Conservation (phyloP, 2,888 invertebrate species). For the Nasonia oneida region DNA sequence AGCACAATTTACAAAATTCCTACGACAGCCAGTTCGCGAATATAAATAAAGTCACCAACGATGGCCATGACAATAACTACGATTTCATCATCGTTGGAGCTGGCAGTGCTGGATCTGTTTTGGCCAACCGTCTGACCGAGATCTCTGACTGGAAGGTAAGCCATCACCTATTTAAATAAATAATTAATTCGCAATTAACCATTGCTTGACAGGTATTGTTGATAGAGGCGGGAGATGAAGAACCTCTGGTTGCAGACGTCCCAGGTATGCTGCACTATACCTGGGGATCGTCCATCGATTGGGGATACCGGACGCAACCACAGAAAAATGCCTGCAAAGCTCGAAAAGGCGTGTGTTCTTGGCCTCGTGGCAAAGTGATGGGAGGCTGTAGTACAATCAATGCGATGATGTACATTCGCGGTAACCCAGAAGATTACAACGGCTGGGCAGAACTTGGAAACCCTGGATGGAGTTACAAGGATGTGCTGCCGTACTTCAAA, state of each 20-base stretch:
- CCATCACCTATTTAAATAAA: background rate
- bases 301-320: conserved; percentile 7
- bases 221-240: conserved; percentile 83
- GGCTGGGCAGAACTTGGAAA: conserved; percentile 68
- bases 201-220: conserved; percentile 78
- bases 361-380: conserved; percentile 80
- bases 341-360: conserved; percentile 81
- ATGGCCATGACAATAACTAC: background rate
- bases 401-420: conserved; percentile 17
- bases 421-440: conserved; percentile 39
- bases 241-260: conserved; percentile 71
- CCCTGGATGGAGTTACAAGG: conserved; percentile 76
- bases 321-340: conserved; percentile 61
- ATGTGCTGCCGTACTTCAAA: conserved; percentile 80
- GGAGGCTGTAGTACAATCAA: conserved; percentile 47
- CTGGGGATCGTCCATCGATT: conserved; percentile 10
- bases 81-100: conserved; percentile 43
- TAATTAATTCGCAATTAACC: background rate
- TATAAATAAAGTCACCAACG: background rate
- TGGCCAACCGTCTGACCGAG: conserved; percentile 38
- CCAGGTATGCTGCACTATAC: conserved; percentile 82
- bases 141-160: conserved; percentile 34
- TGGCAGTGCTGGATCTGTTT: conserved; percentile 41
- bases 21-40: background rate
- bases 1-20: conserved; percentile 12